Base-by-base conservation (phyloP, 2,888 invertebrate genomes). In the Globia sparganii region DNA sequence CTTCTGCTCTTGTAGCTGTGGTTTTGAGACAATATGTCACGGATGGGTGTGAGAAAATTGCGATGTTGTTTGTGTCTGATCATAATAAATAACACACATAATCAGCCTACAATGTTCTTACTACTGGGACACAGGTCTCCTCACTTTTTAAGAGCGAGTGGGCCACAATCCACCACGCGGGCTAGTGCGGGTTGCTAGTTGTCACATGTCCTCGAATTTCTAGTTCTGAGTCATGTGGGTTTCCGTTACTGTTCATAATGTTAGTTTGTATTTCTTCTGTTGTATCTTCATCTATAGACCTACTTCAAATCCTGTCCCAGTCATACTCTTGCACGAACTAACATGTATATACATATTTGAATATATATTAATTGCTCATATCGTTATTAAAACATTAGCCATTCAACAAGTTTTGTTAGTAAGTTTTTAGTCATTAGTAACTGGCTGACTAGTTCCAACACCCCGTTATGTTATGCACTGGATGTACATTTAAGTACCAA, bases 1-100 rank as follows among this genome's bases (percentile, higher is more conserved):
- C 28, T 62, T 28, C 31, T 53, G 25, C 49, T 46, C 28, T 58
- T 34, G 28, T 53, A 6, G 58, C 4, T 59, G 43, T 69, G 43
- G 15, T 67, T 28, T 18, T 64, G 61, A 72, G 11, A 40, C 67
- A 11, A n/a, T n/a, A 66, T 34, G 46, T 68, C 53, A 66, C 34
- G 13, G 31, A n/a, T n/a, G n/a, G n/a, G n/a, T n/a, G 5, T 4
- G 15, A 37, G 21, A 61, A 18, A 28, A n/a, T 56, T 62, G 0
- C 25, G n/a, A 34, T 28, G 5, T 56, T 18, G n/a, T 59, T 59
- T 4, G 25, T 49, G 4, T 49, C 31, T 53, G 31, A 31, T 46
- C 15, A 31, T 21, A 9, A 53, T 53, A 9, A 9, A 4, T 25
- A 53, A 53, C 9, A 53, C 53, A 4, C 25, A 53, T n/a, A 53